Base-by-base conservation (phyloP, 2,888 invertebrate species). In the Synergus laeviventris region DNA sequence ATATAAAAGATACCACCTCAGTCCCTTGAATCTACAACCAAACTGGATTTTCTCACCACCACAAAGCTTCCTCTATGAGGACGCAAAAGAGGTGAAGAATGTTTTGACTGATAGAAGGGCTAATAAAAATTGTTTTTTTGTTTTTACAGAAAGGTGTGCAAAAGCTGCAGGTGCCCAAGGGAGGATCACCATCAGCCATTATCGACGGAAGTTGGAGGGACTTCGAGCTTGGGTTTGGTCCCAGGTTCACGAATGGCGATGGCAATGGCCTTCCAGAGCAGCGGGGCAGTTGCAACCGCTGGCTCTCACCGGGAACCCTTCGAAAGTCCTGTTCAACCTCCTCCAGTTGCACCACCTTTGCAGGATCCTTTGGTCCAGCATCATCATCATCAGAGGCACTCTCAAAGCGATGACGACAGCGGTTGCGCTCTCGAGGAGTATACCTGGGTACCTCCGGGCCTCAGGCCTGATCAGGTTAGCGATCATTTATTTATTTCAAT, bases 361-460 rank as follows among this genome's bases (percentile, higher is more conserved):
- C 90, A 90, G 80, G 90, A 90, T 77, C 89, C 89, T 31, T 86
- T 90, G 59, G 87, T 89, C 74, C 84, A 84, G 74, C 84, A 83
- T 31, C 87, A 96, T 87, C 89, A 96, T 88, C 95, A 96, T 76
- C 96, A 96, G 88, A 91, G 97, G 80, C 96, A 97, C 88, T 97
- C 97, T 73, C 97, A 98, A 91, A 97, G 97, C 81, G 99, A 99
- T 91, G 98, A 99, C 90, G 99, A 99, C 92, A 97, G 97, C 75
- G 99, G 99, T 12, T 99, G 99, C 91, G 98, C 98, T 31, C 92
- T 99, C 82, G 99, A 99, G 91, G 99, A 99, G 91, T 99, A 98
- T 91, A 98, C 98, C 1, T 99, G 99, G 99, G 97, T 99, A 81
- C 99, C 99, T 56, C 97, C 97, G 2, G 98, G 98, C 80, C 92